These are phyloP conservation scores for Melipona quadrifasciata DNA, from an alignment of 1,140 invertebrate genomes.

Conservation along the genomic window DNA sequence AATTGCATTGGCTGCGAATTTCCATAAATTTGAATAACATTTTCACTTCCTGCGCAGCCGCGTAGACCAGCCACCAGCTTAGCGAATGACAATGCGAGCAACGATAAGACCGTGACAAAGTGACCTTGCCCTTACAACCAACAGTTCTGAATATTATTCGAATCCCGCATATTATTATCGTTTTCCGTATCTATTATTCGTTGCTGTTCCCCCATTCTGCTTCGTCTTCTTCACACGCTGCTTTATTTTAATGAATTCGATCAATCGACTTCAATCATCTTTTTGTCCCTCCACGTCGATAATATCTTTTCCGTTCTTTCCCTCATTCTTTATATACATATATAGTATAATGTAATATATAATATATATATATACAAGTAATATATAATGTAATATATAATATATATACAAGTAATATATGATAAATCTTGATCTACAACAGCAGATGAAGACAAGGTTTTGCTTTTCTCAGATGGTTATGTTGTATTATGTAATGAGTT, in stretches of 20 bases:
- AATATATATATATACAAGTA: too few relatives aligned
- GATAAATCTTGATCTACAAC: too few relatives aligned
- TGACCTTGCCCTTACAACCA: conserved; percentile 65
- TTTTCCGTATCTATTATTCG: conserved; percentile 12
- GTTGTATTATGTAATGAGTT: too few relatives aligned
- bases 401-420: too few relatives aligned
- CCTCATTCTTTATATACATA: too few relatives aligned
- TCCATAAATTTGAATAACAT: conserved; percentile 69
- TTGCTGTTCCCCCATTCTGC: too few relatives aligned
- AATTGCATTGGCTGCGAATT: conserved; percentile 55
- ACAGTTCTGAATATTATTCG: conserved; percentile 55
- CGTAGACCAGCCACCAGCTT: conserved; percentile 7
- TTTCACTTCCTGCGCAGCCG: conserved; percentile 61
- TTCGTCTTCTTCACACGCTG: not conserved
- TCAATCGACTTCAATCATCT: not conserved
- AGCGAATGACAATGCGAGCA: not conserved
- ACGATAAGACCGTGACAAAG: not conserved
- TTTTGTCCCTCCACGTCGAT: not conserved
- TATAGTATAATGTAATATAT: too few relatives aligned
- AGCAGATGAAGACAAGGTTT: too few relatives aligned
- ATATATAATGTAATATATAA: too few relatives aligned
- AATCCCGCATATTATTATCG: conserved; percentile 54
- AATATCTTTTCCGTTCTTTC: rapidly evolving
- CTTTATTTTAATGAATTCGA: not conserved
- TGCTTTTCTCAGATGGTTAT: too few relatives aligned